These are phyloP conservation scores for Halocynthia aurantium DNA, from an alignment of 23 tunicate genomes.

Conservation along the genomic window DNA sequence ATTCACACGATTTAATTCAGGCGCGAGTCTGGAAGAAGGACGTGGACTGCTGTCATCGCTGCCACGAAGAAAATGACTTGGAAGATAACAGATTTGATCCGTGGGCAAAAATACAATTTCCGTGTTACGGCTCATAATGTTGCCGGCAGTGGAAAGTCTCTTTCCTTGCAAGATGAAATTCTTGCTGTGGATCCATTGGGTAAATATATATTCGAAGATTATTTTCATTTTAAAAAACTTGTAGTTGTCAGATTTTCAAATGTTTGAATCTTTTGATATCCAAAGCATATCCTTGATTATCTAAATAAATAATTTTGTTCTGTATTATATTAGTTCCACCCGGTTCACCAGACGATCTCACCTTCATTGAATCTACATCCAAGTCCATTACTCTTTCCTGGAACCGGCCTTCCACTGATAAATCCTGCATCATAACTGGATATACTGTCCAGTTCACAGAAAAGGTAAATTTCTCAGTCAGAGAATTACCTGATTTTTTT, in stretches of 20 bases:
- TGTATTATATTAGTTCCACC: constrained; percentile 4
- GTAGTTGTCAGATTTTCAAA: no score
- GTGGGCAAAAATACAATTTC: constrained; percentile 17
- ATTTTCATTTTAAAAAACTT: no score
- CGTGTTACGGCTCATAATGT: constrained; percentile 24
- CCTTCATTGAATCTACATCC: constrained; percentile 15
- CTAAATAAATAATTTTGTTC: no score
- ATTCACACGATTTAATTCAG: constrained; percentile 14
- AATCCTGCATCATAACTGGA: constrained; percentile 23
- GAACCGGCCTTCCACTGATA: constrained; percentile 18
- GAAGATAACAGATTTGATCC: constrained; percentile 25
- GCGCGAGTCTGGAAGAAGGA: constrained; percentile 28
- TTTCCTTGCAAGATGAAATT: background rate
- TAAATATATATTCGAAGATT: background rate
- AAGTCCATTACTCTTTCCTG: constrained; percentile 21
- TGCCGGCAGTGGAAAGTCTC: constrained; percentile 24
- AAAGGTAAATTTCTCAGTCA: background rate
- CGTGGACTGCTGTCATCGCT: constrained; percentile 22
- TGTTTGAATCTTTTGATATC: no score
- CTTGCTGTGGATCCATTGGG: constrained; percentile 17
- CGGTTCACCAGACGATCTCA: constrained; percentile 6
- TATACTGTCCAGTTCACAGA: constrained; percentile 22
- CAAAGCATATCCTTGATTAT: no score
- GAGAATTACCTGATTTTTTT: background rate
- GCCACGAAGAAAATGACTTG: constrained; percentile 19